Conservation (phyloP, 2,888 invertebrate species). For the Idaea straminata region DNA sequence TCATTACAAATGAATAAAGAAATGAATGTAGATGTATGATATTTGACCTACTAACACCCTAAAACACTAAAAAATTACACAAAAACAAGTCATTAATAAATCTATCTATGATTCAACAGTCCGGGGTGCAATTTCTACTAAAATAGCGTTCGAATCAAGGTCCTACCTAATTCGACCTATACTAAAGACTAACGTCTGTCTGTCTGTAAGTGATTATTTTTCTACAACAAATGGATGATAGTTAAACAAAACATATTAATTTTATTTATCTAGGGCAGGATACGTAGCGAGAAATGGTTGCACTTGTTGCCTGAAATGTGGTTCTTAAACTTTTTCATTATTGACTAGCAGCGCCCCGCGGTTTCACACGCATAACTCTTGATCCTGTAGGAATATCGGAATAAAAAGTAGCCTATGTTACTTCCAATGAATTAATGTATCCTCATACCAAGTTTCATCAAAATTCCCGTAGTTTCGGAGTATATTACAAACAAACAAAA, state of each 20-base stretch:
- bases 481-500: too few species aligned
- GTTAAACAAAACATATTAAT: slow-evolving; percentile 42
- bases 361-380: too few species aligned
- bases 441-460: too few species aligned
- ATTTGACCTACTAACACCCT: not conserved
- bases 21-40: too few species aligned
- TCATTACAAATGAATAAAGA: too few species aligned
- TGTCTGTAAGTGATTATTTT: slow-evolving; percentile 30
- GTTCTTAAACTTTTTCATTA: slow-evolving; percentile 49
- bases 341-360: too few species aligned
- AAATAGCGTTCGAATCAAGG: slow-evolving; percentile 15
- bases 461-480: too few species aligned
- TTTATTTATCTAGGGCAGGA: slow-evolving; percentile 60
- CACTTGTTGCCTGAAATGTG: slow-evolving; percentile 55
- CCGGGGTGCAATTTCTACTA: not conserved
- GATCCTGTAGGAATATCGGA: too few species aligned
- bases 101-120: not conserved
- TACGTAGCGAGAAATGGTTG: slow-evolving; percentile 60
- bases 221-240: slow-evolving; percentile 49
- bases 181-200: slow-evolving; percentile 23
- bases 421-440: too few species aligned
- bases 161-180: slow-evolving; percentile 31
- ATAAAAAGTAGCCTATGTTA: too few species aligned
- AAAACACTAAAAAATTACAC: not conserved
- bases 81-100: not conserved